Evolutionary conservation across 2,113 vertebrate genomes (phyloP), one percentile per base, ranked within the genome.

Genomic region (Chitala chitala): DNA sequence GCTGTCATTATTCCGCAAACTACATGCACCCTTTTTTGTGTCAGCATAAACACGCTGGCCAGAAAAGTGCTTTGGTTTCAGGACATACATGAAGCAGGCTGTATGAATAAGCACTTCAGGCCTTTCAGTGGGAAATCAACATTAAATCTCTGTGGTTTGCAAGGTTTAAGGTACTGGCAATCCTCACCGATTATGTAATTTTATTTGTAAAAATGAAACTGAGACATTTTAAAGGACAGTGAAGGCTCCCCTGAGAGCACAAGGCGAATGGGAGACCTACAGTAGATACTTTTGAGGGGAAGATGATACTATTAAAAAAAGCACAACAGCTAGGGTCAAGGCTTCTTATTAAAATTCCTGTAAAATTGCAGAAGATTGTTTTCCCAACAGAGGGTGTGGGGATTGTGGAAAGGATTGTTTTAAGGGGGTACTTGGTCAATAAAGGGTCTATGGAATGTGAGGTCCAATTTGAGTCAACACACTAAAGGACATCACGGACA

Each of bases 281-380:
- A 46, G 71, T 5, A 29, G 40, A 40, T 73, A 61, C 38, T 64
- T 48, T 22, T 17, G 56, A 5, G 31, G 26, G 38, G 56, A 65
- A 64, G 56, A 69, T 56, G 31, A 75, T 75, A 55, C 26, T 12
- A 55, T n/a, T 15, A 46, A 63, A n/a, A 73, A 63, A 48, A 13
- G 22, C 33, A 46, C 9, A 20, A 56, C 63, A 51, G 44, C 72
- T 24, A 36, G 58, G 71, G 71, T 36, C 71, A 51, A 61, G n/a
- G 58, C 72, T 63, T 64, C 70, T 72, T 44, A 72, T 72, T 51
- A 73, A 73, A 73, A 73, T 64, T 73, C 72, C 58, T 50, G 36
- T 9, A 56, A 50, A 77, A 68, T 59, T 70, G 29, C 53, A 54
- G 56, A 59, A 42, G 36, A 63, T 65, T 42, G 66, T 53, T 29